Evolutionary conservation across 2,797 vertebrate genomes (phyloP).

Genomic region (Sparidentex hasta): DNA sequence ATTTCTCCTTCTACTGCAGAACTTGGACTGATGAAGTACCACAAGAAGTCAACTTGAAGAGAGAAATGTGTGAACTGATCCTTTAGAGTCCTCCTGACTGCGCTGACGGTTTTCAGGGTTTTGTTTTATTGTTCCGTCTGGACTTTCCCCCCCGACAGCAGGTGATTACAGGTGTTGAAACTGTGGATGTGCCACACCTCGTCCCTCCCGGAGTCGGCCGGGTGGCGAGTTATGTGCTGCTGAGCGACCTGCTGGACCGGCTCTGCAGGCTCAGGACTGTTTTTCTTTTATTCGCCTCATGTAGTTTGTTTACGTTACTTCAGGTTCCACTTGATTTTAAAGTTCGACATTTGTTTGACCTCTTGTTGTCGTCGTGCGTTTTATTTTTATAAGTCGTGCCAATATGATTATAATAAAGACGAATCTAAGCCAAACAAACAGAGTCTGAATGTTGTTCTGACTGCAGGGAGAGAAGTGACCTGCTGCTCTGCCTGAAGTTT

Average conservation of each 20-base stretch:
- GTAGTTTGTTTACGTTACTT: background rate
- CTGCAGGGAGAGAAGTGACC: too few relatives aligned
- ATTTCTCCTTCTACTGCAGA: too few relatives aligned
- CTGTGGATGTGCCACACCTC: background rate
- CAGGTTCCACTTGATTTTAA: too few relatives aligned
- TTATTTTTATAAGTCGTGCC: background rate
- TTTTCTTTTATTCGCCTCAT: background rate
- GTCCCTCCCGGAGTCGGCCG: fast-evolving
- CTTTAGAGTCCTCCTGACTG: background rate
- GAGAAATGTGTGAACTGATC: background rate
- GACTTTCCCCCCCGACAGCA: background rate
- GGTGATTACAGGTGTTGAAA: too few relatives aligned
- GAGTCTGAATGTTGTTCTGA: too few relatives aligned
- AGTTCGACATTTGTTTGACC: background rate
- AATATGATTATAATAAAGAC: background rate
- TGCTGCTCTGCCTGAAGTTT: background rate
- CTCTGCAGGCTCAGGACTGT: background rate
- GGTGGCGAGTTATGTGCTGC: background rate
- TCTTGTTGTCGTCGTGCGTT: background rate
- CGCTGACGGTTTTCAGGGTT: background rate
- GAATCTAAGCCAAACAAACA: too few relatives aligned
- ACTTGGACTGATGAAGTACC: background rate
- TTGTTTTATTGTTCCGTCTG: background rate
- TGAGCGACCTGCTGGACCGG: conserved; percentile 2
- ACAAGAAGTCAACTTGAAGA: too few relatives aligned